phyloP scores from a whole-genome alignment of 1,140 invertebrate species.

The Sycophila sp. region DNA sequence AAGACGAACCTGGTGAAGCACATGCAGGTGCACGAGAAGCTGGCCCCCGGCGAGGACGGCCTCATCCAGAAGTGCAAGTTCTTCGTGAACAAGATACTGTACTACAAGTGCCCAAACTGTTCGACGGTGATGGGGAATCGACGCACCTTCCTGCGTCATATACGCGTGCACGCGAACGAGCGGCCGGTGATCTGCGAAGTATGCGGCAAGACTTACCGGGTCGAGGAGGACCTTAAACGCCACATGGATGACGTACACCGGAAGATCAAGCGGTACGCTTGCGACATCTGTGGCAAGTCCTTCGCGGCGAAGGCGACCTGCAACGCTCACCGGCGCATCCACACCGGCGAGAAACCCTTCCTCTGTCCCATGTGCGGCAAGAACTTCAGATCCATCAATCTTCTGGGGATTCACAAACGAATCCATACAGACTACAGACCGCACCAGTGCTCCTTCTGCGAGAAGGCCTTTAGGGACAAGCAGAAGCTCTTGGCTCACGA shows the following conservation, averaged over 20 bases:
- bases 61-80: background rate
- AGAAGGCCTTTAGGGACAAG: conserved; percentile 61
- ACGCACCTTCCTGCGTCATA: conserved; percentile 67
- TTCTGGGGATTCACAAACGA: conserved; percentile 66
- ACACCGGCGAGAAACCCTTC: conserved; percentile 72
- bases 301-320: conserved; percentile 68
- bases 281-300: conserved; percentile 54
- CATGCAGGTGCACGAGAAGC: background rate
- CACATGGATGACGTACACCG: conserved; percentile 53
- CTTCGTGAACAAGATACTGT: background rate
- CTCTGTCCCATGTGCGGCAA: conserved; percentile 71
- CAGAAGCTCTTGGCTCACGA: conserved; percentile 63
- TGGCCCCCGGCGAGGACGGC: background rate
- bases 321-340: conserved; percentile 74
- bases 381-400: conserved; percentile 64
- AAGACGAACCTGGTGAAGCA: background rate
- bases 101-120: conserved; percentile 5
- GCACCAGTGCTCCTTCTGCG: conserved; percentile 62
- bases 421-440: conserved; percentile 65
- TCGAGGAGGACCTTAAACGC: conserved; percentile 56
- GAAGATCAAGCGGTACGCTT: conserved; percentile 60
- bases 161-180: conserved; percentile 66
- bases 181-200: conserved; percentile 53
- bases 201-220: conserved; percentile 58
- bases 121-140: background rate